A percentile compares a stretch with the other conserved stretches of the same genome.
These are phyloP conservation scores for Takifugu flavidus DNA, from an alignment of 2,113 vertebrate species.

Conservation along the genomic window DNA sequence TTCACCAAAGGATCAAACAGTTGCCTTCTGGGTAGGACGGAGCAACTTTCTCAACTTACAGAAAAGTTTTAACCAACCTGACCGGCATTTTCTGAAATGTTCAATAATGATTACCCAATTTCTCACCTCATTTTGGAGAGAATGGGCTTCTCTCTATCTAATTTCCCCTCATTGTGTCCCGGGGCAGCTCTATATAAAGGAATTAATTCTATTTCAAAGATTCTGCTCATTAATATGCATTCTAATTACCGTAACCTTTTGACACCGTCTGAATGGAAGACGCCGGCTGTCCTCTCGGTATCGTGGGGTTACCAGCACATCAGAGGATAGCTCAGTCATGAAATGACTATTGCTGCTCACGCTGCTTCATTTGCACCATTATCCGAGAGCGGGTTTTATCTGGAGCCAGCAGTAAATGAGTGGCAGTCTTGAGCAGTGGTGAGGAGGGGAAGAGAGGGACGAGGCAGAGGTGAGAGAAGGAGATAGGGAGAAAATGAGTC, in stretches of 20 bases:
- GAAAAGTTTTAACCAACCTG: slow-evolving; percentile 1
- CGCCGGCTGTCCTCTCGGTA: neutral
- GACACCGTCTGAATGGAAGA: slow-evolving; percentile 22
- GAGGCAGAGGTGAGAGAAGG: neutral
- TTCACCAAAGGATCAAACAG: slow-evolving; percentile 25
- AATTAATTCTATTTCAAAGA: neutral
- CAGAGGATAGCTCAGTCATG: slow-evolving; percentile 4
- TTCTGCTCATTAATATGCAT: slow-evolving; percentile 14
- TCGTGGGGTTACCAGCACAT: neutral
- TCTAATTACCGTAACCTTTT: slow-evolving; percentile 27
- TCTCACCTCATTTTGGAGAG: neutral
- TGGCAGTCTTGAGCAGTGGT: slow-evolving; percentile 18
- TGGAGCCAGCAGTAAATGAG: slow-evolving; percentile 14
- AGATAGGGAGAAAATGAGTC: slow-evolving; percentile 8
- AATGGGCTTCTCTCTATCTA: slow-evolving; percentile 4
- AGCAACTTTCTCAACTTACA: neutral
- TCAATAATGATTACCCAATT: neutral
- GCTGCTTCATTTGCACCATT: slow-evolving; percentile 37
- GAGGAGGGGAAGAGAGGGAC: neutral
- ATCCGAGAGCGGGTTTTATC: slow-evolving; percentile 1
- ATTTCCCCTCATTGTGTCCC: slow-evolving; percentile 15
- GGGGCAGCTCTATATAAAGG: neutral
- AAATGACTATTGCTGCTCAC: slow-evolving; percentile 32
- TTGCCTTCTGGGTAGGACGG: slow-evolving; percentile 2
- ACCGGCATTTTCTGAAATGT: neutral